Evolutionary conservation across 1,140 invertebrate genomes (phyloP).

Genomic region (Limonius californicus): DNA sequence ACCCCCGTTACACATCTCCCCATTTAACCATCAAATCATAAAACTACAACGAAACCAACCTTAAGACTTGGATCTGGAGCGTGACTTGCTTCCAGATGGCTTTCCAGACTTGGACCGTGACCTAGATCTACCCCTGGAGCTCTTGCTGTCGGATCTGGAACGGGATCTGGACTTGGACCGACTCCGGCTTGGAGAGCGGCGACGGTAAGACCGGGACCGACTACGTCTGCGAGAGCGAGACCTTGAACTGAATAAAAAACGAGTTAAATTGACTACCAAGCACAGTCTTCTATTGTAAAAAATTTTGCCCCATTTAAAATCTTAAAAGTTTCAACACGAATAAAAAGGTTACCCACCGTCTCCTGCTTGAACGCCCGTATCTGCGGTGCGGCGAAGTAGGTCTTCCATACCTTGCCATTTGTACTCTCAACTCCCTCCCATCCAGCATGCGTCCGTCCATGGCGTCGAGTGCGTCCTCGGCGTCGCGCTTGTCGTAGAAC

Average conservation of each 20-base stretch:
- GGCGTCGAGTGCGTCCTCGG: conserved; percentile 92
- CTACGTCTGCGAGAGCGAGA: conserved; percentile 52
- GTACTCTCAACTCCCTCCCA: conserved; percentile 93
- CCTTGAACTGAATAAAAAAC: conserved; percentile 32
- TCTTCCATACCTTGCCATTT: conserved; percentile 93
- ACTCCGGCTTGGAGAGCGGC: conserved; percentile 53
- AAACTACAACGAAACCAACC: too few species aligned
- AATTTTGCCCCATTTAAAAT: too few species aligned
- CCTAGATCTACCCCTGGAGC: conserved; percentile 56
- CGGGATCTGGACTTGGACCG: conserved; percentile 47
- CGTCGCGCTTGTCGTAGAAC: conserved; percentile 93
- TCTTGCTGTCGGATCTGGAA: conserved; percentile 62
- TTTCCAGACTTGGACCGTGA: conserved; percentile 55
- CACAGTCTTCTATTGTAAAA: too few species aligned
- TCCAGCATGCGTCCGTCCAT: conserved; percentile 93
- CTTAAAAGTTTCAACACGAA: too few species aligned
- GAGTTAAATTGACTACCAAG: too few species aligned
- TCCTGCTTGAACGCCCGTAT: conserved; percentile 50
- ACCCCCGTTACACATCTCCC: too few species aligned
- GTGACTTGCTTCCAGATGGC: conserved; percentile 48
- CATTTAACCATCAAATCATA: too few species aligned
- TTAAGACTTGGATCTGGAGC: conserved; percentile 50
- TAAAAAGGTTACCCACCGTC: conserved; percentile 33
- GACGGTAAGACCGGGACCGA: conserved; percentile 48
- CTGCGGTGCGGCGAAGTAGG: conserved; percentile 75